phyloP scores from a whole-genome alignment of 1,140 invertebrate genomes.

The Laupala kohalensis region DNA sequence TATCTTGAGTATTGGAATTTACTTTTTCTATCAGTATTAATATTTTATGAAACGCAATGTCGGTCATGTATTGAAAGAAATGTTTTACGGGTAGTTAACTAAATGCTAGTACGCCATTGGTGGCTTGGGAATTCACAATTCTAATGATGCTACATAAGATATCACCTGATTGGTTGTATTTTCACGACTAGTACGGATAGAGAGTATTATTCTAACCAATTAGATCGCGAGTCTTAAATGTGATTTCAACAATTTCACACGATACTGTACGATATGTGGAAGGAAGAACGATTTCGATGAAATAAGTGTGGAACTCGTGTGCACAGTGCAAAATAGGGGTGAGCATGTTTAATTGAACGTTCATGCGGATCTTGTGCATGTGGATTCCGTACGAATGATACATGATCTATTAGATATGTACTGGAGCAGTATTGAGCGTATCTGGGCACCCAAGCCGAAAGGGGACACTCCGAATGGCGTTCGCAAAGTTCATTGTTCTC shows the following conservation, averaged over 20 bases:
- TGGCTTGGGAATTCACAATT: conserved; percentile 39
- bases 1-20: background rate
- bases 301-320: conserved; percentile 23
- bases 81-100: conserved; percentile 11
- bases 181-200: conserved; percentile 24
- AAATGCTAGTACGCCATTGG: conserved; percentile 37
- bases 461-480: conserved; percentile 28
- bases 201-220: conserved; percentile 34
- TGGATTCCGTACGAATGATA: background rate
- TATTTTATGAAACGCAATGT: background rate
- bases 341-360: conserved; percentile 8
- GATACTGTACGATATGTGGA: conserved; percentile 24
- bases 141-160: conserved; percentile 40
- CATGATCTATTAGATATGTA: conserved; percentile 5
- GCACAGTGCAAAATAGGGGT: conserved; percentile 13
- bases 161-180: conserved; percentile 48
- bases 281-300: conserved; percentile 23
- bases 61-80: conserved; percentile 5
- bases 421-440: conserved; percentile 23
- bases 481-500: conserved; percentile 29
- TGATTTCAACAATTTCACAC: conserved; percentile 24
- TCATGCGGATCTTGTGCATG: background rate
- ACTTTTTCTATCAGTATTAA: background rate
- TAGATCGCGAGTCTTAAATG: conserved; percentile 26
- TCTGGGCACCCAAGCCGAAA: conserved; percentile 27